Base-by-base conservation (phyloP, 1,140 invertebrate species). In the Tetramorium simillimum region DNA sequence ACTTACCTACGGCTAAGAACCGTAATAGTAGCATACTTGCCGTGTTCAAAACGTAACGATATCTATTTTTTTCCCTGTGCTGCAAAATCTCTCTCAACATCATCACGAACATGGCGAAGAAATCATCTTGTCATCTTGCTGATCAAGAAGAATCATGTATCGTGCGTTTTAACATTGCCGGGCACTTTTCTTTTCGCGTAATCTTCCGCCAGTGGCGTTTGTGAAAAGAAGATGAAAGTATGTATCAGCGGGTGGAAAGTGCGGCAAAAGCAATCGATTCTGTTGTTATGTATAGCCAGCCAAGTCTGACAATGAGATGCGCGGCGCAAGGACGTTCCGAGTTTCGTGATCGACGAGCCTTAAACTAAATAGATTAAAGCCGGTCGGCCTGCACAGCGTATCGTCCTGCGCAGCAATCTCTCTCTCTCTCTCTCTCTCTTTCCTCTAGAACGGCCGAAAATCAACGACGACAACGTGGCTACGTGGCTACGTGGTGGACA, bases 361-460 rank as follows among this genome's bases (percentile, higher is more conserved):
- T 89, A 65, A 89, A 84, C 70, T 75, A 90, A 91, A 91, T 53
- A 89, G 88, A 92, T 91, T 90, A 89, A 63, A 33, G 33, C 56
- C 33, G 67, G 12, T 49, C 49, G 65, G 65, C 46, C 3, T 33
- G 33, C 33, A 33, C 33, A 33, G 33, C 33, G 58, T 85, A 88
- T 72, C 72, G 49, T 81, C 62, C 62, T 21, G 73, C 58, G 28
- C 76, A 69, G 70, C 85, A 56, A 88, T 88, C 78, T 88, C 78
- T 88, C 4, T 33, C 60, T 84, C 80, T 33, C 28, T 28, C 28
- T 33, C 86, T 3, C 67, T 84, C 37, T 84, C 24, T 33, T 33
- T 33, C 33, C 33, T 33, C 33, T 33, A 33, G 56, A 60, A 86
- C 87, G 58, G 56, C 56, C 43, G 65, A 85, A 82, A 72, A 84